Percentiles rank a stretch among this genome's conserved stretches.
Conservation (phyloP, 30 jellyfish, hydroid and myxozoan species). For the Mastigias papua region DNA sequence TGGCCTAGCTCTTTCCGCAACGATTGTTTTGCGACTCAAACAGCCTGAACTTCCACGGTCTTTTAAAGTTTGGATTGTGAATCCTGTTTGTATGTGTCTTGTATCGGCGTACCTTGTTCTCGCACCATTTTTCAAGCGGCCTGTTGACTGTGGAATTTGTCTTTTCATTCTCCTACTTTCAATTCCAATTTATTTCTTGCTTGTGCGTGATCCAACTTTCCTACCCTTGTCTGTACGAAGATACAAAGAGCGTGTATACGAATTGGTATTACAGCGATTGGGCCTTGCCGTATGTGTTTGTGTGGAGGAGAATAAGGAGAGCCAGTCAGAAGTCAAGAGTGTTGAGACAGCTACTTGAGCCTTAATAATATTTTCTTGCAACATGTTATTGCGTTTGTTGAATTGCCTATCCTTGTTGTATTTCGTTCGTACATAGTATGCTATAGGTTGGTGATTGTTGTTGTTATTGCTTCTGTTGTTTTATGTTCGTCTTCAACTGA, state of each 20-base stretch:
- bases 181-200: slow-evolving; percentile 12
- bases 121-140: slow-evolving; percentile 16
- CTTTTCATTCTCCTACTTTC: not conserved
- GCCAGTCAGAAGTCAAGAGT: no score
- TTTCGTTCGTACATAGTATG: no score
- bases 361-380: no score
- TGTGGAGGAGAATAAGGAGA: no score
- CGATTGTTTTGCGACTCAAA: slow-evolving; percentile 18
- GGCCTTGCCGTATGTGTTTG: not conserved
- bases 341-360: no score
- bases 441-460: no score
- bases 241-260: not conserved
- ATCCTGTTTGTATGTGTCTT: slow-evolving; percentile 22
- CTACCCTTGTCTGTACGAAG: not conserved
- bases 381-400: no score
- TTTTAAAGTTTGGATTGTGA: slow-evolving; percentile 42
- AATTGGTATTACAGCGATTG: not conserved
- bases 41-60: slow-evolving; percentile 41
- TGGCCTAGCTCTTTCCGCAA: slow-evolving; percentile 11
- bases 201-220: not conserved
- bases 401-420: no score
- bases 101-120: slow-evolving; percentile 1
- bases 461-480: no score
- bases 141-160: slow-evolving; percentile 3
- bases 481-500: no score